These are phyloP conservation scores for Drosophila subpulchrella DNA, from an alignment of 1,140 invertebrate genomes.

Conservation along the genomic window DNA sequence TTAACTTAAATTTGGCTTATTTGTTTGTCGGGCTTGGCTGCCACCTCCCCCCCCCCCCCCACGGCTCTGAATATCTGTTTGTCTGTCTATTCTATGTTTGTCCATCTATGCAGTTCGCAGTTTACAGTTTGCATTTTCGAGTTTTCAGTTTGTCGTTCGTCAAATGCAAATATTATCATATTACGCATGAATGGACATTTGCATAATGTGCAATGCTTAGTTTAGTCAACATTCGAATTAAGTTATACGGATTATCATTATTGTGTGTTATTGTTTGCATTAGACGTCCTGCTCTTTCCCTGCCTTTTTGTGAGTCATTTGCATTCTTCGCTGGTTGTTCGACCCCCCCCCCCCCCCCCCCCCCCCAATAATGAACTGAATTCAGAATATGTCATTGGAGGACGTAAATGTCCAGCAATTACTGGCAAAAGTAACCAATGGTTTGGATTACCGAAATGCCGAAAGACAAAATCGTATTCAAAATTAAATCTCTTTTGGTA, in stretches of 20 bases:
- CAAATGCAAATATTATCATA: conserved; percentile 56
- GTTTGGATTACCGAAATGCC: background rate
- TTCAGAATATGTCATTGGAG: conserved; percentile 8
- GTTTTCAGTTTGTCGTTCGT: conserved; percentile 14
- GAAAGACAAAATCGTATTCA: background rate
- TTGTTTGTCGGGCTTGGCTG: conserved; percentile 43
- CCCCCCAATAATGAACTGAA: background rate
- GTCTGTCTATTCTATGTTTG: background rate
- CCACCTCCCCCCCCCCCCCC: no score
- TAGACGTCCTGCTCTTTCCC: background rate
- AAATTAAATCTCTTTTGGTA: background rate
- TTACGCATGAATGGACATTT: conserved; percentile 52
- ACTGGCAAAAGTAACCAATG: background rate
- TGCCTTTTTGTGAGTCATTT: background rate
- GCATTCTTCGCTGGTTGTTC: conserved; percentile 1
- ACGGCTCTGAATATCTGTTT: background rate
- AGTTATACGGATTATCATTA: conserved; percentile 47
- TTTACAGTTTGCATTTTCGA: conserved; percentile 6
- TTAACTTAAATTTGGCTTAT: conserved; percentile 66
- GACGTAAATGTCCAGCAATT: background rate
- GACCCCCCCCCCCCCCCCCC: no score
- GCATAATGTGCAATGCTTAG: conserved; percentile 63
- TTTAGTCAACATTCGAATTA: conserved; percentile 58
- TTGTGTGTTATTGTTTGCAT: conserved; percentile 33
- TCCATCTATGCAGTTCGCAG: conserved; percentile 13